Evolutionary conservation across 2,797 vertebrate genomes (phyloP).

Genomic region (Pantherophis vulpinus): DNA sequence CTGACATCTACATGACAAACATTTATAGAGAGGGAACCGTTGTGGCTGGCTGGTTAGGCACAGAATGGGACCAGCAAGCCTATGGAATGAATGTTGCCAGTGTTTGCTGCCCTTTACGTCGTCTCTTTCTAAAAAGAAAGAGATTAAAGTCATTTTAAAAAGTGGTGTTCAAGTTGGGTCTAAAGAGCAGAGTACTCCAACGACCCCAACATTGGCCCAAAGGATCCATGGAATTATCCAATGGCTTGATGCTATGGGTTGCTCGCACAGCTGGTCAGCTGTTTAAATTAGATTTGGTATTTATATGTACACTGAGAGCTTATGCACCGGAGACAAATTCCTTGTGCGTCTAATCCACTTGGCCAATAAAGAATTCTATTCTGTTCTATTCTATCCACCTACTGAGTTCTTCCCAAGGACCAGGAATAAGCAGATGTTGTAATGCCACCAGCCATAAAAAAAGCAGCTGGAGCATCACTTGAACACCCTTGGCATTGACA

Average conservation of each 20-base stretch:
- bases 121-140: neutral
- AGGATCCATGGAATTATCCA: neutral
- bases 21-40: neutral
- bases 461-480: neutral
- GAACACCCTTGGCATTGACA: neutral
- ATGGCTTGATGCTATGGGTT: neutral
- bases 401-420: neutral
- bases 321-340: no score
- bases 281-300: neutral
- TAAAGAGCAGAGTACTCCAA: neutral
- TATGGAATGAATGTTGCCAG: neutral
- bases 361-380: no score
- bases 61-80: neutral
- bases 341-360: no score
- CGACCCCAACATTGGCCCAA: neutral
- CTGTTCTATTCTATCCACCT: neutral
- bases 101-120: conserved; percentile 13
- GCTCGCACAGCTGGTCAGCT: neutral
- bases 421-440: neutral
- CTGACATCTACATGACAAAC: neutral
- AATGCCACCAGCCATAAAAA: neutral
- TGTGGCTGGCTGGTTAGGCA: neutral
- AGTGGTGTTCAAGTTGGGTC: neutral
- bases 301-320: neutral
- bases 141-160: conserved; percentile 11